Percentiles rank a stretch among this genome's conserved stretches.
Conservation (phyloP, 2,797 vertebrate species). For the Sebastes itinus region DNA sequence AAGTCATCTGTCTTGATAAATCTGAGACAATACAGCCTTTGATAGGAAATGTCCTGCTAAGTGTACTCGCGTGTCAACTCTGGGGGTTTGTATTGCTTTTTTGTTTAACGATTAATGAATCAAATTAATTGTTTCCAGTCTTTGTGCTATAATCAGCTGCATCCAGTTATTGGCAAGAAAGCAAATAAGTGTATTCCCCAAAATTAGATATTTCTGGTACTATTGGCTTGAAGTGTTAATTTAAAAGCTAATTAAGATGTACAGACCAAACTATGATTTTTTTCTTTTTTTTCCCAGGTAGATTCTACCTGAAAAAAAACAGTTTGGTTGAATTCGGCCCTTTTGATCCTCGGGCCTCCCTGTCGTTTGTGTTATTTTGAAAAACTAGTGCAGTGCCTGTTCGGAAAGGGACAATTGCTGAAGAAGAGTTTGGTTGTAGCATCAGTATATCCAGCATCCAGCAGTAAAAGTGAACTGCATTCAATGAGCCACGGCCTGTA, state of each 20-base stretch:
- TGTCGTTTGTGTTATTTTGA: not conserved
- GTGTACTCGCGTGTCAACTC: not conserved
- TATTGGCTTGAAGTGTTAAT: not conserved
- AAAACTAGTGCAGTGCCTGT: not conserved
- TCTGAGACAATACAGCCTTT: conserved; percentile 7
- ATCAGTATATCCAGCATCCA: no score
- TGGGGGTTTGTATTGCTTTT: no score
- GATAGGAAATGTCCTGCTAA: not conserved
- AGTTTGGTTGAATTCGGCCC: no score
- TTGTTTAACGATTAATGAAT: no score
- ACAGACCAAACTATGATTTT: not conserved
- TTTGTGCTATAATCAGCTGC: not conserved
- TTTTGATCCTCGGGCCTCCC: no score
- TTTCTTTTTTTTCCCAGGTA: not conserved
- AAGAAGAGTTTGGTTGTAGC: no score
- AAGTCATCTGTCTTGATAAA: conserved; percentile 24
- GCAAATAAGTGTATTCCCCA: not conserved
- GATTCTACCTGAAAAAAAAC: not conserved
- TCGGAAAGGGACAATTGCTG: no score
- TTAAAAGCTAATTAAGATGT: not conserved
- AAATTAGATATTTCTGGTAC: not conserved
- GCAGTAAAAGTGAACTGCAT: no score
- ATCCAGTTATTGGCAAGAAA: not conserved
- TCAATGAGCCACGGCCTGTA: no score
- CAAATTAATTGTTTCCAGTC: not conserved